These are phyloP conservation scores for Semicossyphus pulcher DNA, from an alignment of 2,113 vertebrate genomes.

Conservation along the genomic window DNA sequence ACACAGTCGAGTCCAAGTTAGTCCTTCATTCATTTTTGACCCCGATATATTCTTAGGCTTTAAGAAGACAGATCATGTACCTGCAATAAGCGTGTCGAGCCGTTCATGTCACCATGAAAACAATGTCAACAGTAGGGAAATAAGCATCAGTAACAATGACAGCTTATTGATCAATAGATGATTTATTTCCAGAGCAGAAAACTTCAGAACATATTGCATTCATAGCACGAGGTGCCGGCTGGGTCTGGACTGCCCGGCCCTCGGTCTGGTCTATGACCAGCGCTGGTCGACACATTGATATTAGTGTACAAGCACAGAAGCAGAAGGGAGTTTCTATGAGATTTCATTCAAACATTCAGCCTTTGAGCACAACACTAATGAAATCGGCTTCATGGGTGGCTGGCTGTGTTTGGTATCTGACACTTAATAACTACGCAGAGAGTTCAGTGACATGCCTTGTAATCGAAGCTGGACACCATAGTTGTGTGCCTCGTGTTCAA, in stretches of 20 bases:
- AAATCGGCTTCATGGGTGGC: not conserved
- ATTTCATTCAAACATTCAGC: not conserved
- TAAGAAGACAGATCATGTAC: too few species aligned
- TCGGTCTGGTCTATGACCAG: not conserved
- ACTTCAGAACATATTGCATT: too few species aligned
- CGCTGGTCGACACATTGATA: not conserved
- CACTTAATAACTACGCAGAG: not conserved
- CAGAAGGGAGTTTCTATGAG: not conserved
- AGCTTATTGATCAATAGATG: too few species aligned
- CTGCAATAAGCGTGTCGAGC: too few species aligned
- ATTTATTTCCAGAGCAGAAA: too few species aligned
- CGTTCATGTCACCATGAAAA: too few species aligned
- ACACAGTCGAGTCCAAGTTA: too few species aligned
- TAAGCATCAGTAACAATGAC: too few species aligned
- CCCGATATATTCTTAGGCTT: too few species aligned
- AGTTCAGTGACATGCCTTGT: not conserved
- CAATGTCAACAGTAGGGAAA: too few species aligned
- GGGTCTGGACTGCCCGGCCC: not conserved
- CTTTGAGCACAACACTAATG: constrained; percentile 2
- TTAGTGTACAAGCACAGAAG: not conserved
- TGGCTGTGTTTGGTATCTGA: not conserved
- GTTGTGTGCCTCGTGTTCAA: not conserved
- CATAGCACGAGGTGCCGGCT: not conserved
- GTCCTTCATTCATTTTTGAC: too few species aligned
- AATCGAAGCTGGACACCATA: not conserved